Base-by-base conservation (phyloP, 2,888 invertebrate genomes). In the Argyresthia albistria region DNA sequence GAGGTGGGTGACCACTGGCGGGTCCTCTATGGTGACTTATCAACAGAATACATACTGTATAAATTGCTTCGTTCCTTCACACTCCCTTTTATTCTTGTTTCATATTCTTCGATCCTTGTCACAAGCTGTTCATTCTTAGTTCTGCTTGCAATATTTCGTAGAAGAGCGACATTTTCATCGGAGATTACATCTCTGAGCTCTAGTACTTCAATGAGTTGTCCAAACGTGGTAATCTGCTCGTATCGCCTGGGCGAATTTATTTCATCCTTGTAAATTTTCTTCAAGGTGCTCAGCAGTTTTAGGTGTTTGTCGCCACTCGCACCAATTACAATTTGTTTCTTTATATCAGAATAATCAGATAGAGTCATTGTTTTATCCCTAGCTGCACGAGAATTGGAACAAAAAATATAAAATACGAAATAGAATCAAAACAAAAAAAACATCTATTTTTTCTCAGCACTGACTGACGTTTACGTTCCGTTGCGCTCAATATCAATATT, bases 201-300 rank as follows among this genome's bases (percentile, higher is more conserved):
- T 53, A 87, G 64, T 46, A 82, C 60, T 25, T 63, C 68, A 8
- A 87, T 55, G 39, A 87, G 63, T 42, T 84, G 65, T 6, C 74
- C 67, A 49, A 82, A 67, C 4, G 69, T 73, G 16, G 55, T 65
- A 39, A 84, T 76, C 60, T 73, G 62, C 62, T 86, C 86, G 58
- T 64, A 78, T 57, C 76, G 67, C 59, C 86, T 69, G 1, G 71
- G 64, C 1, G 86, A 87, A 59, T 86, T 83, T 47, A 87, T 83
- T 12, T 67, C 70, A 35, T 70, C 70, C 58, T 60, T 69, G 55
- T 75, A 86, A 37, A 73, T 57, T 43, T 73, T 73, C 63, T 84
- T 87, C 53, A 86, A 54, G 12, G 61, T 63, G 53, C 62, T 63
- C 42, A 86, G 53, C 55, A 79, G 58, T 54, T 70, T 60, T 52